Evolutionary conservation across 2,888 invertebrate genomes (phyloP).

Genomic region (Phania funesta): DNA sequence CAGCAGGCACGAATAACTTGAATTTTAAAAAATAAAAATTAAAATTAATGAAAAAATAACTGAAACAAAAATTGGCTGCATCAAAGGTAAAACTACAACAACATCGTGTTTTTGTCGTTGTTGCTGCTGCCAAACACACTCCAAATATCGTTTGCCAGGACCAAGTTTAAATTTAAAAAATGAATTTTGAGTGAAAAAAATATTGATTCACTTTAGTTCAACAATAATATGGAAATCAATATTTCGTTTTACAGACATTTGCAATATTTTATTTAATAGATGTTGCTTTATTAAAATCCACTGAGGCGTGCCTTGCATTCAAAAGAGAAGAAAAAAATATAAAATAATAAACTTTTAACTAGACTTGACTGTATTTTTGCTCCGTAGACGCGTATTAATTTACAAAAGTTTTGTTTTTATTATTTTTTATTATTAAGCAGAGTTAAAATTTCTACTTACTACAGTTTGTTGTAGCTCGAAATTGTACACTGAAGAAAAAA

Average conservation of each 20-base stretch:
- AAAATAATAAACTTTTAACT: conserved; percentile 8
- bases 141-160: conserved; percentile 37
- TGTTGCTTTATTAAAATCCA: conserved; percentile 18
- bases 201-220: not conserved
- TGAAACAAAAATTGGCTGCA: conserved; percentile 29
- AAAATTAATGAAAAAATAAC: not conserved
- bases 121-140: conserved; percentile 12
- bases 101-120: not conserved
- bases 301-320: conserved; percentile 47
- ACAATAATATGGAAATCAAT: conserved; percentile 26
- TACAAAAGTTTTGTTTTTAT: conserved; percentile 23
- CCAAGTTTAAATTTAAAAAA: not conserved
- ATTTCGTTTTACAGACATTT: not conserved
- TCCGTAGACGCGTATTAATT: conserved; percentile 53
- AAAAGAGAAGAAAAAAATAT: not conserved
- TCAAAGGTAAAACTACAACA: conserved; percentile 30
- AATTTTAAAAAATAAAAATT: conserved; percentile 34
- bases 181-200: not conserved
- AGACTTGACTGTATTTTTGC: conserved; percentile 30
- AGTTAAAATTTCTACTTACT: conserved; percentile 14
- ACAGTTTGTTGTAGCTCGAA: conserved; percentile 3
- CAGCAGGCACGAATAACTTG: conserved; percentile 35
- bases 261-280: not conserved
- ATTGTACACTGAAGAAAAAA: conserved; percentile 20
- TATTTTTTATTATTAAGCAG: not conserved